Percentiles rank a stretch among this genome's conserved stretches.
phyloP scores from a whole-genome alignment of 2,888 invertebrate genomes.

The Synanthedon tipuliformis region DNA sequence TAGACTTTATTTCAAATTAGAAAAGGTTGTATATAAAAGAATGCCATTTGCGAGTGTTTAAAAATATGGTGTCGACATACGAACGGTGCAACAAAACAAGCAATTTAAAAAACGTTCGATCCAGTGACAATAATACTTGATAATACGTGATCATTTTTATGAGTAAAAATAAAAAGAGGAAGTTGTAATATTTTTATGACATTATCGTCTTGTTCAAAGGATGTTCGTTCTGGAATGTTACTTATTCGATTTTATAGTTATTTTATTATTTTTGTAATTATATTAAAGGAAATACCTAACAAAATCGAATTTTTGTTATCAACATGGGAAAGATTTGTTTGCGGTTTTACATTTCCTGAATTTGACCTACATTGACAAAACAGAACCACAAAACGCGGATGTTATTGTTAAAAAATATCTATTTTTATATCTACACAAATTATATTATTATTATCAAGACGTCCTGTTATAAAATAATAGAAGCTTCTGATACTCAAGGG shows the following conservation, averaged over 20 bases:
- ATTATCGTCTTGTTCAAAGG: not conserved
- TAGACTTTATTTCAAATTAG: too few species aligned
- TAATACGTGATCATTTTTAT: conserved; percentile 13
- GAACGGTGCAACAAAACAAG: not conserved
- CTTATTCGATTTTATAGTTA: too few species aligned
- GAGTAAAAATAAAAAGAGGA: conserved; percentile 14
- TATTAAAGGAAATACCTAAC: too few species aligned
- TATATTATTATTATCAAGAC: too few species aligned
- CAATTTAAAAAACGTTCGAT: not conserved
- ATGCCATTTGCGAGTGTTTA: too few species aligned
- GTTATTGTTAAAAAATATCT: conserved; percentile 12
- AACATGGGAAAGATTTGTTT: conserved; percentile 33
- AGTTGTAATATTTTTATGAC: conserved; percentile 6
- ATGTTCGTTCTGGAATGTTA: not conserved
- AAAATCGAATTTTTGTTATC: not conserved
- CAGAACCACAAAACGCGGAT: conserved; percentile 34
- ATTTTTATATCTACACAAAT: too few species aligned
- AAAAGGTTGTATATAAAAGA: too few species aligned
- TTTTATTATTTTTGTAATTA: not conserved
- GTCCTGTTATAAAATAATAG: too few species aligned
- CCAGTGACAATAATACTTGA: conserved; percentile 13
- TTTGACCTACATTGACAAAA: conserved; percentile 38
- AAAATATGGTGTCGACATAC: too few species aligned
- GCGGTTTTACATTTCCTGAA: conserved; percentile 57
- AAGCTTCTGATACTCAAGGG: too few species aligned